Base-by-base conservation (phyloP, 2,113 vertebrate species). In the Aphelocoma coerulescens region DNA sequence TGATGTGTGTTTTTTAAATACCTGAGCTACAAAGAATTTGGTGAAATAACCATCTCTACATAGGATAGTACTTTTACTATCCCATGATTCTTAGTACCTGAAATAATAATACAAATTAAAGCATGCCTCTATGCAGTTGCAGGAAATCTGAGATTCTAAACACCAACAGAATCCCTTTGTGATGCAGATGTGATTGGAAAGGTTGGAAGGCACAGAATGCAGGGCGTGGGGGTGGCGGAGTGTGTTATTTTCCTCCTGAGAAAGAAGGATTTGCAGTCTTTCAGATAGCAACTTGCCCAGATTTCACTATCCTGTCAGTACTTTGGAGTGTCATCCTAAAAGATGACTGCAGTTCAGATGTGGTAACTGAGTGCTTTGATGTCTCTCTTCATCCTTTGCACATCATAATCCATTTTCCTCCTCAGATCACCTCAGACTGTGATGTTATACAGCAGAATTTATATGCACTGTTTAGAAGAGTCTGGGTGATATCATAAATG, bases 391-490 rank as follows among this genome's bases (percentile, higher is more conserved):
- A 85, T 87, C 68, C 82, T 94, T 84, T 90, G 67, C 83, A 95
- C 86, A 96, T 95, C 96, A 87, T 85, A 96, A 96, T 96, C 88
- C 58, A 54, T 92, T 94, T 92, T 87, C 73, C 71, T 88, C 44
- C 83, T 94, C 73, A 92, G 71, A 96, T 97, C 57, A 65, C 74
- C 57, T 95, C 72, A 95, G 88, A 92, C 86, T 89, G 63, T 92
- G 93, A 88, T 95, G 95, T 93, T 91, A 96, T 95, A 97, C 93
- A 83, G 88, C 57, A n/a, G 92, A 97, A 97, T 96, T 97, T 92
- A 83, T 92, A 91, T 72, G 94, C 78, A 66, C 79, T 96, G 39
- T 92, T 96, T 84, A 72, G 93, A 86, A 65, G 87, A 96, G 67
- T 91, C 89, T 95, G 71, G 81, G 66, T 95, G 95, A 67, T 89